A percentile compares a stretch with the other conserved stretches of the same genome.
These are phyloP conservation scores for Nycticryphes semicollaris DNA, from an alignment of 2,113 vertebrate species.

Conservation along the genomic window DNA sequence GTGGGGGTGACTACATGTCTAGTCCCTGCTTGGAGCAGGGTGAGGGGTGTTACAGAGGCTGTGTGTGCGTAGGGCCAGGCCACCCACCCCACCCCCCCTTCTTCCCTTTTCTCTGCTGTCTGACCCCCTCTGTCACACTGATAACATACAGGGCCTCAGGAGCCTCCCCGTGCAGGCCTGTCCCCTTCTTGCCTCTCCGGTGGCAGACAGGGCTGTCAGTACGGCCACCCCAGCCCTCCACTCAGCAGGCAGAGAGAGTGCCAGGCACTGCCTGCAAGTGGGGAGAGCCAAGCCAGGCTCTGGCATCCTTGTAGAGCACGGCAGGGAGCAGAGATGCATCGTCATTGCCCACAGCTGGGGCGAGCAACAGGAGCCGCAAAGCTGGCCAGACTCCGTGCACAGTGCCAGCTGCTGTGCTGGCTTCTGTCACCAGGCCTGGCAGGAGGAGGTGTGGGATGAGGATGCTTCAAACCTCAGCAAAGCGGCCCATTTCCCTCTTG, in stretches of 20 bases:
- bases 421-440: background rate
- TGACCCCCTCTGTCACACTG: background rate
- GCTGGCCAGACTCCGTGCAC: rapidly evolving
- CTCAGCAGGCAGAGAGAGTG: background rate
- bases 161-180: background rate
- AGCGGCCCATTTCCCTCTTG: background rate
- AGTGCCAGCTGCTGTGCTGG: background rate
- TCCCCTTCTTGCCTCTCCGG: background rate
- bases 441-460: background rate
- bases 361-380: background rate
- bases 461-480: background rate
- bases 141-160: rapidly evolving
- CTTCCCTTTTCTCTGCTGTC: background rate
- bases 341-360: background rate
- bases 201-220: background rate
- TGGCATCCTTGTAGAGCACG: background rate
- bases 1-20: rapidly evolving
- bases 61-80: too few species aligned
- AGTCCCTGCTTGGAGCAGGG: background rate
- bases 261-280: rapidly evolving
- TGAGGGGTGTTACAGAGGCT: background rate
- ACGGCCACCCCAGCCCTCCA: background rate
- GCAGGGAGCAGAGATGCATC: background rate
- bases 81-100: rapidly evolving
- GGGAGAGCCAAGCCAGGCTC: background rate